Base-by-base conservation (phyloP, 2,113 vertebrate species). In the Ptilorrhoa leucosticta region DNA sequence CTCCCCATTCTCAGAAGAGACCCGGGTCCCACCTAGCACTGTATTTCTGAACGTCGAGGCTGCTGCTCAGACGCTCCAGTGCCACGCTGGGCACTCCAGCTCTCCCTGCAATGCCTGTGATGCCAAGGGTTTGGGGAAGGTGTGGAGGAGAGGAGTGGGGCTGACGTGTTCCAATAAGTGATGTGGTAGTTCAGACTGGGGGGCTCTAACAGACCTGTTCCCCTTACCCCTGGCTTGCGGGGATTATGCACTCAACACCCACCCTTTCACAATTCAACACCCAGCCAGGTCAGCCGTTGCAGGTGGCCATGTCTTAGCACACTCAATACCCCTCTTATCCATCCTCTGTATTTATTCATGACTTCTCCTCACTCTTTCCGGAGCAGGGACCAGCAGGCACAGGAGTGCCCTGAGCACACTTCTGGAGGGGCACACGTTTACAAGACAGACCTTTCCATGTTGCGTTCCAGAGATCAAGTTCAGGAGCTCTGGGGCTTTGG, bases 371-470 rank as follows among this genome's bases (percentile, higher is more conserved):
- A 3, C 22, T 12, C 53, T 54, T 51, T 22, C 54, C 28, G 26
- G 18, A 0, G 1, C 27, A 88, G 53, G 11, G 31, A 80, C 5
- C 1, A 4, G 44, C 45, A 53, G 31, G 45, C 2, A 2, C 31
- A n/a, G 28, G 3, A 3, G 6, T 44, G 28, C 50, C 57, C 65
- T 50, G 21, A 80, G 44, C 39, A 63, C 4, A 0, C 9, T 68
- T 48, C 23, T 1, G 15, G 24, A 37, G 12, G 28, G 44, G 15
- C 21, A 45, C 21, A n/a, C 30, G 15, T 54, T 68, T n/a, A 21
- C 27, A 39, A 27, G 44, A 40, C 6, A 27, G 5, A 11, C 5
- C 7, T 42, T 66, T 42, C 47, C 35, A 8, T 1, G 12, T 1
- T 35, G 40, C 0, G 0, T 9, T 72, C 58, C 83, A 58, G 45